Base-by-base conservation (phyloP, 2,113 vertebrate species). In the Peromyscus maniculatus region DNA sequence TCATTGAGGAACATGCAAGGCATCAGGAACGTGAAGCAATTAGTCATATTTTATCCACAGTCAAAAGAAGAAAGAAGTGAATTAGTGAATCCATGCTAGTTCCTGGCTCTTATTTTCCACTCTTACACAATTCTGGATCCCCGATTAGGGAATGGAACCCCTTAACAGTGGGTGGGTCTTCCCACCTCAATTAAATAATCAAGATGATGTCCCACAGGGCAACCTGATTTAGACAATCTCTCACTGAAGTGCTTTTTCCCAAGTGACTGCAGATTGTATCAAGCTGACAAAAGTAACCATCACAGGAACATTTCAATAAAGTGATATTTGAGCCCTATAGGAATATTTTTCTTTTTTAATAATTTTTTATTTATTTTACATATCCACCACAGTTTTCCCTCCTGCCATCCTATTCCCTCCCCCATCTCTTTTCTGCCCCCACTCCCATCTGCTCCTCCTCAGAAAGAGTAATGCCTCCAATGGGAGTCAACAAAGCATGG, bases 221-320 rank as follows among this genome's bases (percentile, higher is more conserved):
- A 67, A 67, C 26, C 39, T 13, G 26, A 67, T 49, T 16, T 33
- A 87, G 62, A 17, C 62, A 67, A 67, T 46, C 15, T 66, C 24
- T 66, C 22, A 87, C 22, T 33, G 9, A 21, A 31, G 49, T 26
- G 21, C 6, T 43, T 46, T 46, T 31, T 3, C 3, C n/a, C 57
- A 43, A 64, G 57, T n/a, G 19, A 59, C 22, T 62, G n/a, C 49
- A 87, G 39, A 87, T 21, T 67, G 39, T 33, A 21, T 87, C 83
- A 33, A 67, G 62, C 7, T 49, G 62, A 67, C 28, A 87, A 33
- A 87, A 5, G 16, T 67, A 87, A 49, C 62, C 62, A 90, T 26
- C 49, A 64, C 3, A 66, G 80, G 64, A 77, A 83, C 17, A 83
- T 87, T 91, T 87, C 80, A 91, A 89, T 59, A 96, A 89, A 80